A percentile compares a stretch with the other conserved stretches of the same genome.
Evolutionary conservation across 2,888 invertebrate species (phyloP).

Genomic region (Hypomecis atomaria): DNA sequence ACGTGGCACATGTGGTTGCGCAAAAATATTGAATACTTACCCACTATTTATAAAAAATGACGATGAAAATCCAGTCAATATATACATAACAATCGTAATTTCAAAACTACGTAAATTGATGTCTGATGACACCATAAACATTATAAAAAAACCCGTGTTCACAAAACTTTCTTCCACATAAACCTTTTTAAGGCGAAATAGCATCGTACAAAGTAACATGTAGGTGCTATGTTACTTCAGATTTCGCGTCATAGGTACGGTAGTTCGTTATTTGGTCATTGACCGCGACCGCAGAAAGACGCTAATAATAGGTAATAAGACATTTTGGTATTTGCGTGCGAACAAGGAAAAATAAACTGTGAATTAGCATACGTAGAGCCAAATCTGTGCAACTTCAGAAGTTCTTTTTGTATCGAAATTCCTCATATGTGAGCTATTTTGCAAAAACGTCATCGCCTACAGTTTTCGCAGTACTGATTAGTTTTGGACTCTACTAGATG

Average conservation of each 20-base stretch:
- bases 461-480: too few relatives aligned
- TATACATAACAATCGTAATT: too few relatives aligned
- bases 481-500: too few relatives aligned
- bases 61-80: too few relatives aligned
- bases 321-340: constrained; percentile 25
- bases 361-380: background rate
- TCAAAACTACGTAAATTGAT: too few relatives aligned
- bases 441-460: background rate
- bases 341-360: constrained; percentile 22
- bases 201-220: background rate
- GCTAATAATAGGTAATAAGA: constrained; percentile 27
- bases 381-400: background rate
- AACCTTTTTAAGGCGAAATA: background rate
- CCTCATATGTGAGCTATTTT: background rate
- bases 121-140: too few relatives aligned
- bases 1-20: too few relatives aligned
- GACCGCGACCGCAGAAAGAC: constrained; percentile 32
- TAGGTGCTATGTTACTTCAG: constrained; percentile 9
- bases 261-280: constrained; percentile 33
- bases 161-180: too few relatives aligned
- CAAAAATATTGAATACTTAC: too few relatives aligned
- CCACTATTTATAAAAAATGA: too few relatives aligned
- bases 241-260: constrained; percentile 2
- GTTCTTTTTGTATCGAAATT: background rate
- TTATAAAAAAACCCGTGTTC: too few relatives aligned